Percentiles rank a stretch among this genome's conserved stretches.
Evolutionary conservation across 37 sponge, comb jelly and placozoan species (phyloP).

Genomic region (Agelas oroides): DNA sequence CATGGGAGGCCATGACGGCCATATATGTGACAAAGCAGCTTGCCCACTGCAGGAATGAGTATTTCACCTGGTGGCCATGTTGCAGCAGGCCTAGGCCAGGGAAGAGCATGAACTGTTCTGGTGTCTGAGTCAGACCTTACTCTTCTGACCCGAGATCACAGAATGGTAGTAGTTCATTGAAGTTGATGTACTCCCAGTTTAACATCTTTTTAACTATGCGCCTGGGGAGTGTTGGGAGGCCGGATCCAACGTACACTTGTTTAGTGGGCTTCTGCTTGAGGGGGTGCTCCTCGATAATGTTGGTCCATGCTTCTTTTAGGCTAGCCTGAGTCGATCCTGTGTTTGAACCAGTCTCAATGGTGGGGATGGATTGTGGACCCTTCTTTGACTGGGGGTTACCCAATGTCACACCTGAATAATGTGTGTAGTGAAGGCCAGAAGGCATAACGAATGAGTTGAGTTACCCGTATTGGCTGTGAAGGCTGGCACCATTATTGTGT

Average conservation of each 20-base stretch:
- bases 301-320: conserved; percentile 4
- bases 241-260: not conserved
- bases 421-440: too few relatives aligned
- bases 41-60: conserved; percentile 17
- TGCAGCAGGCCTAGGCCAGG: conserved; percentile 12
- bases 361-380: too few relatives aligned
- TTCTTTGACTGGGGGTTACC: too few relatives aligned
- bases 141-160: conserved; percentile 7
- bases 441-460: too few relatives aligned
- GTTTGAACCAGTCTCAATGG: not conserved
- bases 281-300: conserved; percentile 1
- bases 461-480: too few relatives aligned
- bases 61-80: conserved; percentile 5
- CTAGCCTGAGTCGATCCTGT: too few relatives aligned
- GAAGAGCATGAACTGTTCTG: not conserved
- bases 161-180: conserved; percentile 3
- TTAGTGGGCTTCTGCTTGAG: not conserved
- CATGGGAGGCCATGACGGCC: not conserved
- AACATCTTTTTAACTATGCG: conserved; percentile 2
- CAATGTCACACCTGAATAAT: too few relatives aligned
- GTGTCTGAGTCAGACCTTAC: not conserved
- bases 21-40: conserved; percentile 25
- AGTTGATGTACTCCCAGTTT: conserved; percentile 29
- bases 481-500: too few relatives aligned
- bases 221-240: conserved; percentile 8